Evolutionary conservation across 1,140 invertebrate genomes (phyloP).

Genomic region (Drosophila ercepeae): DNA sequence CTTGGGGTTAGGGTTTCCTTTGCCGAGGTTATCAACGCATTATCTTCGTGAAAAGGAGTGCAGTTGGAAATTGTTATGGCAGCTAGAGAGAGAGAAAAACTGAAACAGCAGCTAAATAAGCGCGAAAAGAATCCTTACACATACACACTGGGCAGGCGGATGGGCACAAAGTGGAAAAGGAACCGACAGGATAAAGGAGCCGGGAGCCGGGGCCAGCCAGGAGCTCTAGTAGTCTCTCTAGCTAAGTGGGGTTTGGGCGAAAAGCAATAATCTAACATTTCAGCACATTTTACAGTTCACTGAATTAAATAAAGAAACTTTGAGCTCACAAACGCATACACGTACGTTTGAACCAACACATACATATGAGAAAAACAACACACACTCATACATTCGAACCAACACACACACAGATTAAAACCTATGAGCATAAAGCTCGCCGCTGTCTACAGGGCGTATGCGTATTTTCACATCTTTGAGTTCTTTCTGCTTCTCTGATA

Average conservation of each 20-base stretch:
- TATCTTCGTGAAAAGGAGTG: constrained; percentile 79
- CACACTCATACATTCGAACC: constrained; percentile 9
- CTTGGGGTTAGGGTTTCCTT: constrained; percentile 16
- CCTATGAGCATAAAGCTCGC: constrained; percentile 47
- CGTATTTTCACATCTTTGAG: constrained; percentile 32
- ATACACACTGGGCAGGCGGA: constrained; percentile 6
- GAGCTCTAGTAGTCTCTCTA: constrained; percentile 50
- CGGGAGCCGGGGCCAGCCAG: constrained; percentile 25
- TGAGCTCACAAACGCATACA: constrained; percentile 45
- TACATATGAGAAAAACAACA: constrained; percentile 17
- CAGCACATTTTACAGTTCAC: constrained; percentile 82
- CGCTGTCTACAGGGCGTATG: constrained; percentile 52
- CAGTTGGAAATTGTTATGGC: constrained; percentile 75
- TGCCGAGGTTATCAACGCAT: constrained; percentile 70
- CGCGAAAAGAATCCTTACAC: constrained; percentile 14
- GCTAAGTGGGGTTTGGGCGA: constrained; percentile 38
- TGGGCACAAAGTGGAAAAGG: constrained; percentile 34
- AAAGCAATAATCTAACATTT: constrained; percentile 82
- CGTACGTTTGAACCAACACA: constrained; percentile 10
- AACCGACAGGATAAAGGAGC: constrained; percentile 8
- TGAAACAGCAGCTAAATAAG: constrained; percentile 55
- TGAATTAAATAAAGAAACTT: constrained; percentile 82
- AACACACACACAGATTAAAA: constrained; percentile 42
- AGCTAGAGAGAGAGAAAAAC: constrained; percentile 52
- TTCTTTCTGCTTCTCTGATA: constrained; percentile 2